Percentiles rank a stretch among this genome's conserved stretches.
Conservation (phyloP, 1,140 invertebrate genomes). For the Mizuhopecten yessoensis region DNA sequence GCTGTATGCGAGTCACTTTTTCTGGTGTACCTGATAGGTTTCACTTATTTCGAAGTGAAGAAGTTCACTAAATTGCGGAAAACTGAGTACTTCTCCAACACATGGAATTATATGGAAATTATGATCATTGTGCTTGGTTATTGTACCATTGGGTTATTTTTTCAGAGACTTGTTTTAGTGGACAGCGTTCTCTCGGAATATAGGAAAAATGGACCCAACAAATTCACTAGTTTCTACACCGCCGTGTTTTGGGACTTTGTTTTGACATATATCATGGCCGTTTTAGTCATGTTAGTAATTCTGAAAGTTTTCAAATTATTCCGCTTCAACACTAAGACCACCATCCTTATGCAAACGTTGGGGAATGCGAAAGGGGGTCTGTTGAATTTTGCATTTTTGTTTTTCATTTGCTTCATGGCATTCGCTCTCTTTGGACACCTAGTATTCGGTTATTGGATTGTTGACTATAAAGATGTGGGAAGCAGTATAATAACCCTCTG, state of each 20-base stretch:
- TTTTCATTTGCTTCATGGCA: conserved; percentile 56
- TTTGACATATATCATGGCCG: conserved; percentile 65
- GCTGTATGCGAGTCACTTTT: conserved; percentile 61
- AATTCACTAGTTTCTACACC: conserved; percentile 70
- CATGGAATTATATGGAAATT: conserved; percentile 68
- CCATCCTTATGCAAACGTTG: conserved; percentile 59
- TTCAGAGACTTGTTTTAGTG: conserved; percentile 65
- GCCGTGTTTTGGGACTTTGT: conserved; percentile 67
- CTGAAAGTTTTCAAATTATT: conserved; percentile 71
- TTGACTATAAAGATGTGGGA: conserved; percentile 57
- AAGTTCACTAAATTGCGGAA: conserved; percentile 34
- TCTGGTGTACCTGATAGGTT: conserved; percentile 54
- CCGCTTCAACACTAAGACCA: conserved; percentile 68
- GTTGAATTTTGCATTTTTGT: conserved; percentile 53
- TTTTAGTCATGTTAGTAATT: conserved; percentile 65
- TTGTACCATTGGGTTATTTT: conserved; percentile 65
- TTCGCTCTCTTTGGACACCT: conserved; percentile 63
- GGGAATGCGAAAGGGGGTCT: conserved; percentile 51
- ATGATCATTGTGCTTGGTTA: conserved; percentile 64
- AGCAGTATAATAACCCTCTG: conserved; percentile 61
- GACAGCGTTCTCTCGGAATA: conserved; percentile 62
- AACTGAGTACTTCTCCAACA: conserved; percentile 56
- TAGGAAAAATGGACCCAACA: conserved; percentile 9
- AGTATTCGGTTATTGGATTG: conserved; percentile 60
- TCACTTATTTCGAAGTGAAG: conserved; percentile 62